Evolutionary conservation across 2,888 invertebrate species (phyloP).

Genomic region (Torymus texanus): DNA sequence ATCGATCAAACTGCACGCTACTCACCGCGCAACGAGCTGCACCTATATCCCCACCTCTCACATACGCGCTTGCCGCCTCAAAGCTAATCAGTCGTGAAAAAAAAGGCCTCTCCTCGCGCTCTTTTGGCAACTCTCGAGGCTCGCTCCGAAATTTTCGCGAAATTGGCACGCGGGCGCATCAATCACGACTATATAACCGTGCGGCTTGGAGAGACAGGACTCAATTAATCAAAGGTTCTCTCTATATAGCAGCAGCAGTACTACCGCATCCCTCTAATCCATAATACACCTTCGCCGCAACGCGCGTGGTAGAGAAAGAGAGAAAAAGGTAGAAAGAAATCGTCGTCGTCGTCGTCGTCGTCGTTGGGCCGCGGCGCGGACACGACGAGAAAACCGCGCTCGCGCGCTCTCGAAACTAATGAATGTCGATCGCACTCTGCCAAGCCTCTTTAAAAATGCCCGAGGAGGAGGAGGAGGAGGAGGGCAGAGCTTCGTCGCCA

Average conservation of each 20-base stretch:
- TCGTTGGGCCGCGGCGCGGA: background rate
- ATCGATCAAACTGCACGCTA: constrained; percentile 38
- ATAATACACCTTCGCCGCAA: no score
- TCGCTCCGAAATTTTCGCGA: constrained; percentile 30
- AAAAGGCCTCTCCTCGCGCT: background rate
- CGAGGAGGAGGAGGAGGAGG: constrained; percentile 5
- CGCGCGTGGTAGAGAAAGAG: background rate
- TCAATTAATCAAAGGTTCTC: constrained; percentile 47
- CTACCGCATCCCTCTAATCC: no score
- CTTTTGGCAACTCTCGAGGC: constrained; percentile 4
- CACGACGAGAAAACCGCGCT: constrained; percentile 48
- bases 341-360: no score
- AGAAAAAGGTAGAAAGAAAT: background rate
- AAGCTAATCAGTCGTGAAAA: constrained; percentile 28
- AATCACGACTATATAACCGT: constrained; percentile 23
- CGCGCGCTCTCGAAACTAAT: constrained; percentile 62
- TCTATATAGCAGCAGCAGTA: background rate
- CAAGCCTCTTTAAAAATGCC: constrained; percentile 65
- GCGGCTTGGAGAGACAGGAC: background rate
- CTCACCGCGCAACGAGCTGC: no score
- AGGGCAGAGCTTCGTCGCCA: no score
- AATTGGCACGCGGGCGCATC: constrained; percentile 42
- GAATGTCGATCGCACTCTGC: constrained; percentile 64
- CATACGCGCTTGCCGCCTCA: background rate
- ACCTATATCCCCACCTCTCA: no score